Evolutionary conservation across 2,113 vertebrate species (phyloP).

Genomic region (Nibea albiflora): DNA sequence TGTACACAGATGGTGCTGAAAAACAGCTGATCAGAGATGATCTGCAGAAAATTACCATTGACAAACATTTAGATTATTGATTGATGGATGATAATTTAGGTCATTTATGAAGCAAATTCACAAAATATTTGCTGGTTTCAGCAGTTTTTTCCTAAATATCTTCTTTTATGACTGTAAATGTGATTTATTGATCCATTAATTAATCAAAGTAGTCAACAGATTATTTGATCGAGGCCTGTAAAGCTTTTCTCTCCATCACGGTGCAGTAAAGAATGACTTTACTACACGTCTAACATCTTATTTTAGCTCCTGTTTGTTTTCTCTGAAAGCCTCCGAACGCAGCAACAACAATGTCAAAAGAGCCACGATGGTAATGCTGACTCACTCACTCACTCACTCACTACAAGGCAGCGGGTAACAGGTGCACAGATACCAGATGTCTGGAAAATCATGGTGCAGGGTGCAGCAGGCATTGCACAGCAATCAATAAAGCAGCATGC

Average conservation of each 20-base stretch:
- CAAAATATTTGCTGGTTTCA: neutral
- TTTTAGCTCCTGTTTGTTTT: neutral
- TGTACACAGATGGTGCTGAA: neutral
- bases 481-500: constrained; percentile 61
- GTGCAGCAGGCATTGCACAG: constrained; percentile 37
- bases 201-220: no score
- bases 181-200: neutral
- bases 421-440: constrained; percentile 66
- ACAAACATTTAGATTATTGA: neutral
- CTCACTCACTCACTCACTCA: constrained; percentile 59
- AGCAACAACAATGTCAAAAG: constrained; percentile 10
- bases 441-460: constrained; percentile 49
- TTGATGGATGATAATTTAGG: neutral
- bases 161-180: neutral
- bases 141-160: neutral
- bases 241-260: neutral
- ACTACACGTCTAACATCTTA: neutral
- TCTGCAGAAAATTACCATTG: neutral
- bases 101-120: neutral
- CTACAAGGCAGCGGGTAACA: constrained; percentile 51
- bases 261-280: neutral
- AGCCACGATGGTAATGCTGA: constrained; percentile 44
- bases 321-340: constrained; percentile 7
- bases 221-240: no score
- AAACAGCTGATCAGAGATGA: no score